A percentile compares a stretch with the other conserved stretches of the same genome.
Conservation (phyloP, 2,888 invertebrate species). For the Cephus rjabovi region DNA sequence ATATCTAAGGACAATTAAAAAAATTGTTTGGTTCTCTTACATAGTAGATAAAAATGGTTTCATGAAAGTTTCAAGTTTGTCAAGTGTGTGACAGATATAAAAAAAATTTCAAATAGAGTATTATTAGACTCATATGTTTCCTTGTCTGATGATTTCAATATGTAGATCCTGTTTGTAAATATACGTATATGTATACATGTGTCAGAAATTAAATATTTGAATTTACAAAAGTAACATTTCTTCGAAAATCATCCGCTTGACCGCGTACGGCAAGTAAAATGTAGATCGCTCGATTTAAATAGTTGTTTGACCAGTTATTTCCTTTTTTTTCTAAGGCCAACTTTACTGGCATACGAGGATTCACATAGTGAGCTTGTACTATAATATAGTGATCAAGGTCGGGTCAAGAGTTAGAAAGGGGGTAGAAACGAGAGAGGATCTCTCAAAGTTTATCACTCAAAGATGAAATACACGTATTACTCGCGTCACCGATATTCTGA, state of each 20-base stretch:
- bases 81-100: background rate
- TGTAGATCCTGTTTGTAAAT: background rate
- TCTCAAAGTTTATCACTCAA: background rate
- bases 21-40: background rate
- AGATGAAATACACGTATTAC: background rate
- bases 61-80: background rate
- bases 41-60: background rate
- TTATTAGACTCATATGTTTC: background rate
- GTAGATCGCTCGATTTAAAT: slow-evolving; percentile 15
- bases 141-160: background rate
- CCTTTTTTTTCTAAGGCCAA: background rate
- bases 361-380: background rate
- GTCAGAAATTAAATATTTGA: background rate
- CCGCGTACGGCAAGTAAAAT: background rate
- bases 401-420: background rate
- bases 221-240: background rate
- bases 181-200: background rate
- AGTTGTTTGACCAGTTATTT: slow-evolving; percentile 18
- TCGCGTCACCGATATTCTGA: background rate
- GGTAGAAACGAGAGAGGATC: background rate
- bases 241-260: background rate
- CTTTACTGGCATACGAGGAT: background rate
- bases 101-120: background rate
- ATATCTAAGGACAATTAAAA: background rate
- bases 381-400: slow-evolving; percentile 2